These are phyloP conservation scores for Heloderma charlesbogerti DNA, from an alignment of 2,113 vertebrate species.

Conservation along the genomic window DNA sequence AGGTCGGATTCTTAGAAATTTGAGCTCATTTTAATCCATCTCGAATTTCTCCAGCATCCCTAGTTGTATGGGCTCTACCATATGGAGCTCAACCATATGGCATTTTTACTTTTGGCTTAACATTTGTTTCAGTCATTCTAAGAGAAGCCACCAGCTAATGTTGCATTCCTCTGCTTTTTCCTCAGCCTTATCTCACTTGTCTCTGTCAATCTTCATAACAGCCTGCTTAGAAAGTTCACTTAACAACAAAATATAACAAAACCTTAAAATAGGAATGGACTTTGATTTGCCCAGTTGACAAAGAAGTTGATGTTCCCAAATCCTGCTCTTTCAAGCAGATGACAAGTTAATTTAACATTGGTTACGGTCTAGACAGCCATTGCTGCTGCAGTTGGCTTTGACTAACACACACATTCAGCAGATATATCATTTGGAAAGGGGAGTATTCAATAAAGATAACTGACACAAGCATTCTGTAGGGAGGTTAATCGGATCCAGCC, in stretches of 20 bases:
- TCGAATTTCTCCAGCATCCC: too few species aligned
- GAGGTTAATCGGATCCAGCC: too few species aligned
- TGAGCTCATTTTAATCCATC: too few species aligned
- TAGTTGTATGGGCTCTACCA: neutral
- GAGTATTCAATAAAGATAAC: neutral
- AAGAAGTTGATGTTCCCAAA: conserved; percentile 43
- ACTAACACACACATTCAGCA: neutral
- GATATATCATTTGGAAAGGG: neutral
- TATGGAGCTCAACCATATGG: rapidly evolving
- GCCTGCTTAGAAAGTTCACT: neutral
- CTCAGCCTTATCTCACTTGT: neutral
- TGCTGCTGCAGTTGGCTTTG: neutral
- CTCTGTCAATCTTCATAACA: neutral
- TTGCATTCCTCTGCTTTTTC: neutral
- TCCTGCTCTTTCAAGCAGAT: conserved; percentile 42
- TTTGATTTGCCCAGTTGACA: conserved; percentile 20
- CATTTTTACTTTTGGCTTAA: neutral
- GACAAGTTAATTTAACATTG: conserved; percentile 38
- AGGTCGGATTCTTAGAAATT: too few species aligned
- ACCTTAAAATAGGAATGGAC: neutral
- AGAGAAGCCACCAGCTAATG: neutral
- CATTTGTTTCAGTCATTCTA: neutral
- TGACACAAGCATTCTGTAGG: neutral
- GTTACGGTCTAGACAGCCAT: neutral
- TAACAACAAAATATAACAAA: conserved; percentile 19